phyloP scores from a whole-genome alignment of 2,113 vertebrate genomes.

The Hylia prasina region DNA sequence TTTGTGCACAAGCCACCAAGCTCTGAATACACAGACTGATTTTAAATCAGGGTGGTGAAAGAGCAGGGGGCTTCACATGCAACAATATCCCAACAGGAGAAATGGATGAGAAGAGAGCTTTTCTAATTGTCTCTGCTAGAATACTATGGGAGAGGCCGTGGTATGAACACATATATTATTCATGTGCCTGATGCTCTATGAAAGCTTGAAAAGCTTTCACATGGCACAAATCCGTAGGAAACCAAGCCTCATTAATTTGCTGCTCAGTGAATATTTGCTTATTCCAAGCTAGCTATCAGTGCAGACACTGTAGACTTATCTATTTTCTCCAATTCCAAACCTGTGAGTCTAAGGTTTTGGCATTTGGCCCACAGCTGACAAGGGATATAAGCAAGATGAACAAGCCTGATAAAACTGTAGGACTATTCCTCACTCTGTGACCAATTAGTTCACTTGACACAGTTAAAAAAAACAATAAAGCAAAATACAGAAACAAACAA shows the following conservation, averaged over 20 bases:
- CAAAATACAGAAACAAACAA: background rate
- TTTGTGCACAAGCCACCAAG: background rate
- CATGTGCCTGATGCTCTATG: background rate
- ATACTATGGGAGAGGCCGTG: background rate
- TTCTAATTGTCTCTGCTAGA: background rate
- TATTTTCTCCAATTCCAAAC: background rate
- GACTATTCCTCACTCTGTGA: background rate
- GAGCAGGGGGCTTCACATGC: background rate
- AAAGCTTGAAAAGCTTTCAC: constrained; percentile 12
- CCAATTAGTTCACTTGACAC: background rate
- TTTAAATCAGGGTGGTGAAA: background rate
- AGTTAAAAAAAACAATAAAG: background rate
- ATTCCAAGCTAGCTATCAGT: background rate
- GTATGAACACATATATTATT: constrained; percentile 12
- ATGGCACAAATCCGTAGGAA: background rate
- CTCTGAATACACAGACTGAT: background rate
- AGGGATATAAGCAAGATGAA: background rate
- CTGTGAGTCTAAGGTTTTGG: background rate
- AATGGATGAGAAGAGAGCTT: background rate
- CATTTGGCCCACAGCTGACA: background rate
- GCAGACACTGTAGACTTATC: background rate
- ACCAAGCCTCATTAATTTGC: background rate
- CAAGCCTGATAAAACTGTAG: background rate
- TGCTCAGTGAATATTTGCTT: constrained; percentile 8
- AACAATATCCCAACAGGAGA: background rate